Evolutionary conservation across 2,797 vertebrate species (phyloP), one percentile per base, ranked within the genome.

Genomic region (Sebastes iracundus): DNA sequence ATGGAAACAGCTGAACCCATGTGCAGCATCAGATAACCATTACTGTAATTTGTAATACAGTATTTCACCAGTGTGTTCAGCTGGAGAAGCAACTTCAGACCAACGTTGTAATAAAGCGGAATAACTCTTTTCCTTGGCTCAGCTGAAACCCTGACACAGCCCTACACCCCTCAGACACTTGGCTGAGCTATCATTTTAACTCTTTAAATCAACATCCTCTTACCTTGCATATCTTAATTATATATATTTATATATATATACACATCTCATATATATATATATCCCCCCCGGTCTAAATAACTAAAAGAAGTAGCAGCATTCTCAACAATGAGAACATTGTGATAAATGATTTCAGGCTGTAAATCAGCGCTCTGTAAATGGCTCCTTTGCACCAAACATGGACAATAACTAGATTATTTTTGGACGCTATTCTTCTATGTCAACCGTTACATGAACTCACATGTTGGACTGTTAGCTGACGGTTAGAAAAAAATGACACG

Each of bases 281-380:
- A 52, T 18, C 3, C 23, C 12, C 9, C 3, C 7, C 18, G 7
- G 3, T 63, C 35, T 63, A 2, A 52, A 4, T 1, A 14, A 22
- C 6, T 62, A 6, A 14, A 72, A 60, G 20, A 42, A 27, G 49
- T 58, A 87, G 79, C 72, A 66, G 61, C 55, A 12, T 63, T 75
- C 49, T 87, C 62, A 55, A 77, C 38, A 62, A 38, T 49, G 46
- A 80, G 53, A 61, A 68, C 5, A 64, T 9, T 6, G 38, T 16
- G 33, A 64, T 20, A 10, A 1, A 7, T 46, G 67, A 22, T 74
- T 22, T 42, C 9, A 23, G 68, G n/a, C 42, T 49, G 7, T 49
- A 49, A 49, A 49, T 49, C 42, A 49, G 42, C 33, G 12, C 8
- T 38, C 35, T 76, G 25, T 55, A 23, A 72, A n/a, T 7, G 42